Percentiles rank a stretch among this genome's conserved stretches.
phyloP scores from a whole-genome alignment of 2,113 vertebrate species.

The Suncus etruscus region DNA sequence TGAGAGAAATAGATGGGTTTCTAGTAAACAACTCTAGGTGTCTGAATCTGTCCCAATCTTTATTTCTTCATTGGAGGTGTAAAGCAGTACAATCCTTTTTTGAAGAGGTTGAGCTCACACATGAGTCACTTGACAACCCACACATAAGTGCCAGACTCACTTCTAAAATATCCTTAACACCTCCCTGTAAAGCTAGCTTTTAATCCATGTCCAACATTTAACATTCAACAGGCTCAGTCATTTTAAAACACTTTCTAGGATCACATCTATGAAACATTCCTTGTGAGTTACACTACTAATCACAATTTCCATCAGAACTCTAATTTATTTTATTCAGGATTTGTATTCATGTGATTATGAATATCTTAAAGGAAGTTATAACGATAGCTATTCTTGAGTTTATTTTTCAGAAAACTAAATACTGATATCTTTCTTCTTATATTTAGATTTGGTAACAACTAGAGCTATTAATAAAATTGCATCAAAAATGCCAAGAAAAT shows the following conservation, averaged over 20 bases:
- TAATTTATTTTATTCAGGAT: not conserved
- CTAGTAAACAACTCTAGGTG: not conserved
- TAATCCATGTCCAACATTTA: not conserved
- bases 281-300: not conserved
- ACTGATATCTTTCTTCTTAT: not conserved
- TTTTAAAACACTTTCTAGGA: not conserved
- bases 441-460: not conserved
- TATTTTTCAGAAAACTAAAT: slow-evolving; percentile 11
- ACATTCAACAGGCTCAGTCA: not conserved
- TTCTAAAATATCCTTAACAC: not conserved
- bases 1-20: not conserved
- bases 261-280: not conserved
- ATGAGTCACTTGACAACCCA: not conserved
- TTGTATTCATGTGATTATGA: not conserved
- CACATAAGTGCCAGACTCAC: not conserved
- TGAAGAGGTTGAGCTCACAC: not conserved
- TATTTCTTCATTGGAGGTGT: not conserved
- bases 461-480: not conserved
- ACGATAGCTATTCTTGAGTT: not conserved
- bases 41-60: not conserved
- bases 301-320: slow-evolving; percentile 1
- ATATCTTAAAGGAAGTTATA: slow-evolving; percentile 5
- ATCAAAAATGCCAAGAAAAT: not conserved
- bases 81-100: not conserved
- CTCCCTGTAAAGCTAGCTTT: slow-evolving; percentile 5